A percentile compares a stretch with the other conserved stretches of the same genome.
Conservation (phyloP, 2,113 vertebrate species). For the Sterrhoptilus dennistouni region DNA sequence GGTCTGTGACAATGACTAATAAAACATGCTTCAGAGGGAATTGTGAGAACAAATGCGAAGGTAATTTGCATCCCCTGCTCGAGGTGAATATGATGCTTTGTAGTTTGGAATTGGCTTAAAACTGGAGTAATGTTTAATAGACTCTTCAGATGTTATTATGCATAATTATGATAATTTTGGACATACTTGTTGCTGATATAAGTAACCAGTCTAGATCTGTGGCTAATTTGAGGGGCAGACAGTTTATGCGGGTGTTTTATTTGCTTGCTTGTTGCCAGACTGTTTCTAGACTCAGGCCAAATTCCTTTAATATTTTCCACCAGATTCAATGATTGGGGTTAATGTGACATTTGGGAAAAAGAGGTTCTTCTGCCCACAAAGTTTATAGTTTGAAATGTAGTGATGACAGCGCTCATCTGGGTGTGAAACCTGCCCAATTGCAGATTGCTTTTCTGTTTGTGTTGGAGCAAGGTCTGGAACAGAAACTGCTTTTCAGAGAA, state of each 20-base stretch:
- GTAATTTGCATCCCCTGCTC: not conserved
- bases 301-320: not conserved
- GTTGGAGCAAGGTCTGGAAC: not conserved
- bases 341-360: not conserved
- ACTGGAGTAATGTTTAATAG: not conserved
- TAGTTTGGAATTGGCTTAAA: not conserved
- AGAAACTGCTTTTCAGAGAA: not conserved
- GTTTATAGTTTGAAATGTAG: not conserved
- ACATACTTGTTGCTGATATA: not conserved
- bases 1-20: constrained; percentile 14
- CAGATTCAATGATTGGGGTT: not conserved
- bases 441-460: not conserved
- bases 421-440: not conserved
- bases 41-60: constrained; percentile 1
- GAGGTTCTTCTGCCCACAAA: not conserved
- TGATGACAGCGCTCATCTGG: not conserved
- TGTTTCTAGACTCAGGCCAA: not conserved
- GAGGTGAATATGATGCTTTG: not conserved
- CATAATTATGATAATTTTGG: not conserved
- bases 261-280: not conserved
- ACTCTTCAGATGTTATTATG: not conserved
- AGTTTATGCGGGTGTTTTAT: not conserved
- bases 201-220: not conserved
- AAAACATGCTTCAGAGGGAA: not conserved
- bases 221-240: not conserved